Evolutionary conservation across 2,113 vertebrate species (phyloP).

Genomic region (Xiphorhynchus elegans): DNA sequence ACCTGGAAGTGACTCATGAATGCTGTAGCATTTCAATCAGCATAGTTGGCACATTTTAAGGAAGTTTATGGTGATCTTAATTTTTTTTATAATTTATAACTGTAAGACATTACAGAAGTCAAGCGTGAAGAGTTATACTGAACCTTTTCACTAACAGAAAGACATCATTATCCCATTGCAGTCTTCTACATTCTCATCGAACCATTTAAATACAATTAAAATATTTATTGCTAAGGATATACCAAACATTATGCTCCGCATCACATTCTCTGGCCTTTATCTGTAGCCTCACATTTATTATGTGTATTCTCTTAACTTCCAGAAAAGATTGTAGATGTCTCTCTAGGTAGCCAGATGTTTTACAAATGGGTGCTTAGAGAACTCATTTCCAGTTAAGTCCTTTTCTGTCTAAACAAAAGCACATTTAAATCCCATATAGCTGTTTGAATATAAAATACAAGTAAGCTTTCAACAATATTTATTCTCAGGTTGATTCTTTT

Average conservation of each 20-base stretch:
- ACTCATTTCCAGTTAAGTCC: not conserved
- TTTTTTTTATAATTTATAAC: not conserved
- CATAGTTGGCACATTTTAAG: not conserved
- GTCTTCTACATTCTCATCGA: not conserved
- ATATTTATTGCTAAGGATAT: not conserved
- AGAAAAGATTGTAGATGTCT: not conserved
- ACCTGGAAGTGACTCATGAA: not conserved
- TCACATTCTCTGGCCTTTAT: not conserved
- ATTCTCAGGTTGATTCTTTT: not conserved
- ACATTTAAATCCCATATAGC: slow-evolving; percentile 7
- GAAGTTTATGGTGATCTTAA: not conserved
- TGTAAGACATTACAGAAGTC: not conserved
- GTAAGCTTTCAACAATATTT: not conserved
- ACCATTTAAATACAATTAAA: not conserved
- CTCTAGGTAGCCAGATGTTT: slow-evolving; percentile 8
- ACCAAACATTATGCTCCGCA: not conserved
- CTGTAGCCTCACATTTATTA: not conserved
- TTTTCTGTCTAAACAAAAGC: not conserved
- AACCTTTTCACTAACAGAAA: not conserved
- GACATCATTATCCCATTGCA: not conserved
- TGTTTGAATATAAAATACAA: not conserved
- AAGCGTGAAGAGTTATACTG: not conserved
- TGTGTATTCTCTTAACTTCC: not conserved
- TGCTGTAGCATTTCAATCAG: not conserved
- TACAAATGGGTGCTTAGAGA: not conserved